Evolutionary conservation across 2,888 invertebrate genomes (phyloP), one percentile per base, ranked within the genome.

Genomic region (Lasiommata megera): DNA sequence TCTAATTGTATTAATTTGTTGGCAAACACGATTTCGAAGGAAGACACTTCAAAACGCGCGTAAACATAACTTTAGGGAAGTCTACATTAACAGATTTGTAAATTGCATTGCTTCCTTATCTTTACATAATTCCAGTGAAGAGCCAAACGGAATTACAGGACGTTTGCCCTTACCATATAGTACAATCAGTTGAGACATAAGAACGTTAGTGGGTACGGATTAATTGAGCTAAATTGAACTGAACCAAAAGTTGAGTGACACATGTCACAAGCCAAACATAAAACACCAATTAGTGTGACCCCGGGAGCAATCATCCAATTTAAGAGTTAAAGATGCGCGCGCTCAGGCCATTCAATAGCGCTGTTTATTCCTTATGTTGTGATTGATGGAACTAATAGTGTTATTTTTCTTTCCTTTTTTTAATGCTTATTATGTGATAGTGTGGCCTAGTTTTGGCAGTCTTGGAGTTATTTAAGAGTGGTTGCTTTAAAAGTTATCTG

Each of bases 241-340:
- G 11, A 36, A 31, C 37, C 46, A 52, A 36, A 54, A 54, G 58
- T 40, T 54, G 50, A 58, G 54, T 58, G 44, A 40, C 41, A 31
- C 37, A 56, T 60, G 56, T 46, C 60, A 60, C 60, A 63, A 64
- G 66, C 54, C 58, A 54, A 64, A 55, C 59, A 66, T 67, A 68
- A 68, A 65, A 63, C 61, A 36, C 63, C 70, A 73, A 74, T 74
- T 73, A 74, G 61, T 54, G 65, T 71, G 73, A 73, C 71, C 73
- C 70, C 70, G 63, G 17, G 64, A 56, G 67, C 65, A 71, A 74
- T 74, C 71, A 69, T 70, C 58, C 73, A 74, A 73, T 74, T 72
- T 50, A 58, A 56, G 63, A 56, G 64, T 44, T 53, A 57, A 40
- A 56, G 55, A 52, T 61, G 63, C 63, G 63, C 62, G 53, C 56